Base-by-base conservation (phyloP, 1,140 invertebrate species). In the Halotydeus destructor region DNA sequence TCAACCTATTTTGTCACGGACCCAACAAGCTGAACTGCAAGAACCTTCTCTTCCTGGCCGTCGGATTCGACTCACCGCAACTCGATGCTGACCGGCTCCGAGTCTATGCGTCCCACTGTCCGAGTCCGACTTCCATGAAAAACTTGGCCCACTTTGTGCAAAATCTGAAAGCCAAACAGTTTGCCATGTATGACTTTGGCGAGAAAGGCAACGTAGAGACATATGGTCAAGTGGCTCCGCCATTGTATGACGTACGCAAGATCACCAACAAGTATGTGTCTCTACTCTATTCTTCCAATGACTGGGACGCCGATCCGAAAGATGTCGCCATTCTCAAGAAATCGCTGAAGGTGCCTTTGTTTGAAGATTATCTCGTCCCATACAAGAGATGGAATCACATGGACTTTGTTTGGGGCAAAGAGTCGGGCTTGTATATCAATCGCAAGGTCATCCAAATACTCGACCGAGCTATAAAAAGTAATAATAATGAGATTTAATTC, bases 71-170 rank as follows among this genome's bases (percentile, higher is more conserved):
- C 18, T 2, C 23, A 4, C 9, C 14, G 14, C 39, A 41, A 2
- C 24, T 41, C 21, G 33, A 41, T 22, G 22, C 76, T 73, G 74
- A 72, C 22, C 62, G 75, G 53, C 45, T 83, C 0, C 74, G 78
- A 0, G 67, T 77, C 0, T 76, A 83, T 51, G 56, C 78, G 2
- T 69, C 70, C 9, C 77, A 91, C 56, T 71, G 71, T 3, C 86
- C 86, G 3, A 78, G 80, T 1, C 83, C 83, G 5, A 68, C 80
- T 1, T 78, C 82, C 0, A 69, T 72, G 0, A 71, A 72, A 52
- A 82, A 82, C 51, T 53, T 88, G 8, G 60, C 76, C n/a, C 65
- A 69, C 47, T 68, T 55, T 50, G 60, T 54, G 19, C 66, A 68
- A 54, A 60, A 24, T 11, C 25, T 43, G 19, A 8, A 32, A 16